Evolutionary conservation across 2,888 invertebrate genomes (phyloP).

Genomic region (Drosophila fulvimacula): DNA sequence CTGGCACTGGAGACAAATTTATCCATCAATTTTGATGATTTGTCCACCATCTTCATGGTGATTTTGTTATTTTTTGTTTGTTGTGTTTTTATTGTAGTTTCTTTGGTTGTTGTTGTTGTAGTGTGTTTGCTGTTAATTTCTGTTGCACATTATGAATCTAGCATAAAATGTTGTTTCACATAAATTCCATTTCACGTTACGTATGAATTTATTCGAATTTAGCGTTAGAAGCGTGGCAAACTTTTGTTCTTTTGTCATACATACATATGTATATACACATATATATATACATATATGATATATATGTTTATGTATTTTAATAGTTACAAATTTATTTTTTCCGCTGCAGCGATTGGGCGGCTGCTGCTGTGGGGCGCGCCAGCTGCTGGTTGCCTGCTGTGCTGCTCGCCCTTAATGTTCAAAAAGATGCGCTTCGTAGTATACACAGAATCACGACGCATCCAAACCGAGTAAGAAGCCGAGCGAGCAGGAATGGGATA

Average conservation of each 20-base stretch:
- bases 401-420: conserved; percentile 48
- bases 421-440: conserved; percentile 52
- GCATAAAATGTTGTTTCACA: conserved; percentile 23
- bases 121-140: conserved; percentile 50
- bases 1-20: conserved; percentile 83
- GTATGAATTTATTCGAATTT: conserved; percentile 24
- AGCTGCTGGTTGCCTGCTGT: conserved; percentile 37
- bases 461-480: conserved; percentile 37
- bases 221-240: conserved; percentile 39
- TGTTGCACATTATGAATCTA: conserved; percentile 54
- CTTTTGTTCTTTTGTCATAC: conserved; percentile 17
- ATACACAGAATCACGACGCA: conserved; percentile 71
- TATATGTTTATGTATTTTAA: conserved; percentile 1
- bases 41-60: conserved; percentile 84
- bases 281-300: neutral
- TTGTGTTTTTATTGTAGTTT: conserved; percentile 19
- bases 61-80: conserved; percentile 38
- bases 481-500: conserved; percentile 6
- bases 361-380: conserved; percentile 18
- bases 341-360: conserved; percentile 41
- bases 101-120: conserved; percentile 9
- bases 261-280: neutral
- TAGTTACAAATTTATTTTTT: conserved; percentile 8
- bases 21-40: conserved; percentile 84
- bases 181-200: conserved; percentile 21